Evolutionary conservation across 1,140 invertebrate species (phyloP), one percentile per base, ranked within the genome.

Genomic region (Anastrepha ludens): DNA sequence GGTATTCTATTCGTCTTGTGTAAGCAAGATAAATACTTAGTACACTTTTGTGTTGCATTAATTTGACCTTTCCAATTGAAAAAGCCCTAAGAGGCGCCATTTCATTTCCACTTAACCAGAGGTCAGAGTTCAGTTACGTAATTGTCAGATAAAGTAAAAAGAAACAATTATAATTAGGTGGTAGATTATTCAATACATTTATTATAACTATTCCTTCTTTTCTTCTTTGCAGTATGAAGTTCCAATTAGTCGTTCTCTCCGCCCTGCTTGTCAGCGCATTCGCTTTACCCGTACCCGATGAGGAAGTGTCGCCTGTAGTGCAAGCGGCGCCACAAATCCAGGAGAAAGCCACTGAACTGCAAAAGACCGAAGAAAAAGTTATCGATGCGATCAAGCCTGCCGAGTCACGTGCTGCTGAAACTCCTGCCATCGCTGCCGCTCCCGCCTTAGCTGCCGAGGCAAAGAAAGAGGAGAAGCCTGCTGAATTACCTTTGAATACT

Each of bases 161-260:
- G 17, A 0, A 17, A 41, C 70, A 47, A 50, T 50, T 67, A 67
- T 29, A 39, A 67, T 67, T 67, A 11, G 11, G 2, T 17, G 11
- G 1, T 15, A 7, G 2, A 41, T 47, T 47, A 74, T 47, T 74
- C 2, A 15, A 47, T 15, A n/a, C 13, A n/a, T 1, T 67, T 67
- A 87, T 47, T 87, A 29, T 59, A 74, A 41, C 13, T 58, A 60
- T 60, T 74, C 50, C n/a, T 64, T 67, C 3, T 87, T 47, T 87
- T 55, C 17, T 85, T 58, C 29, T 58, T 88, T 88, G 6, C 88
- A 88, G 87, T 86, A 91, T 91, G 90, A 91, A 91, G 87, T 90
- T 89, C 88, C 90, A 91, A 89, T 85, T 91, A 89, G 70, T 91
- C 86, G 89, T 91, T 20, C 87, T 91, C 86, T 90, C 90, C 89